Conservation (phyloP, 2,888 invertebrate genomes). For the Drosophila leonis region DNA sequence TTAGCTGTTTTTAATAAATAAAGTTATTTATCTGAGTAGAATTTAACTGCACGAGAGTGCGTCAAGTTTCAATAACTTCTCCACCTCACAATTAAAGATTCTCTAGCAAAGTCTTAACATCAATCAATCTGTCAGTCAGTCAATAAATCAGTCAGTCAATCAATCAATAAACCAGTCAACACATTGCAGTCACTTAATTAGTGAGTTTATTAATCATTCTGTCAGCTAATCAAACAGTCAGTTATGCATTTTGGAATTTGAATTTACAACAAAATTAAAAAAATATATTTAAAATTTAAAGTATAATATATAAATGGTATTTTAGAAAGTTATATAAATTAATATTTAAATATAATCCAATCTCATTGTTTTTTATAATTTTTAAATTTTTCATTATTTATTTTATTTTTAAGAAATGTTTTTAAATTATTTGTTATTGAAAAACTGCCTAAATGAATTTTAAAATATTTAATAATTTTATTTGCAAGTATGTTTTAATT, state of each 20-base stretch:
- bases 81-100: neutral
- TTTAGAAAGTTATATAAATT: too few species aligned
- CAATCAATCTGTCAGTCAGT: neutral
- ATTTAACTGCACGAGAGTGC: neutral
- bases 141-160: neutral
- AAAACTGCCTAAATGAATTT: too few species aligned
- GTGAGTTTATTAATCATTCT: conserved; percentile 6
- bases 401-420: too few species aligned
- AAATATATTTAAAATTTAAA: neutral
- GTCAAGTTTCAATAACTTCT: neutral
- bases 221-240: conserved; percentile 7
- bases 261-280: neutral
- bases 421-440: too few species aligned
- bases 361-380: too few species aligned
- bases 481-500: too few species aligned
- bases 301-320: too few species aligned
- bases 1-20: too few species aligned
- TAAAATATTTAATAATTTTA: too few species aligned
- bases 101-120: neutral
- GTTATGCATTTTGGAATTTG: neutral
- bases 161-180: neutral
- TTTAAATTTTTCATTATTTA: too few species aligned
- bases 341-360: too few species aligned
- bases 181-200: neutral
- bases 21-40: too few species aligned